Conservation (phyloP, 2,888 invertebrate genomes). For the Diplazon laetatorius region DNA sequence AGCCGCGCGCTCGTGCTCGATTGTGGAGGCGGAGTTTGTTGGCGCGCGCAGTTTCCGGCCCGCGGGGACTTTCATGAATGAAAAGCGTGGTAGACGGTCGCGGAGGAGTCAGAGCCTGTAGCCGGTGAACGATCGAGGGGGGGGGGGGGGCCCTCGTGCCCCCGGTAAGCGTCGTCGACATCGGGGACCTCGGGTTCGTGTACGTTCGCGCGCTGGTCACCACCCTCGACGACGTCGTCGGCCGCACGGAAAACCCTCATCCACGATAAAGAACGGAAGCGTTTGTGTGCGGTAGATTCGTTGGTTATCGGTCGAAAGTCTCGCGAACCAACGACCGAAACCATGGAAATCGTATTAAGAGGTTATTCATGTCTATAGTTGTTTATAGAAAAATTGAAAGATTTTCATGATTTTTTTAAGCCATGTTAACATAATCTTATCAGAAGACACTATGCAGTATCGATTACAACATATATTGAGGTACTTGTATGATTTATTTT, state of each 20-base stretch:
- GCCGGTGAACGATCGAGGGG: not conserved
- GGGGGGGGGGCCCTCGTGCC: not conserved
- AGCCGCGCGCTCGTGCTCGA: slow-evolving; percentile 56
- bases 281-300: slow-evolving; percentile 74
- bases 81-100: slow-evolving; percentile 57
- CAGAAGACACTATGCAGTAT: too few species aligned
- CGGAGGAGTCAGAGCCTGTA: slow-evolving; percentile 1
- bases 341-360: too few species aligned
- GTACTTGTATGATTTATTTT: too few species aligned
- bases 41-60: slow-evolving; percentile 62
- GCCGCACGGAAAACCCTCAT: not conserved
- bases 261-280: slow-evolving; percentile 70
- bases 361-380: too few species aligned
- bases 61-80: slow-evolving; percentile 65
- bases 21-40: slow-evolving; percentile 64
- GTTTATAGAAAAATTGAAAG: too few species aligned
- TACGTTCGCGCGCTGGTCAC: too few species aligned
- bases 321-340: slow-evolving; percentile 48
- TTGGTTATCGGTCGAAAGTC: slow-evolving; percentile 61
- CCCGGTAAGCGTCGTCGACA: not conserved
- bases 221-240: not conserved
- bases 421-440: too few species aligned
- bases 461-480: too few species aligned
- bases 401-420: too few species aligned
- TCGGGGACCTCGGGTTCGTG: not conserved